Evolutionary conservation across 2,797 vertebrate genomes (phyloP).

Genomic region (Toxotes lorentzi): DNA sequence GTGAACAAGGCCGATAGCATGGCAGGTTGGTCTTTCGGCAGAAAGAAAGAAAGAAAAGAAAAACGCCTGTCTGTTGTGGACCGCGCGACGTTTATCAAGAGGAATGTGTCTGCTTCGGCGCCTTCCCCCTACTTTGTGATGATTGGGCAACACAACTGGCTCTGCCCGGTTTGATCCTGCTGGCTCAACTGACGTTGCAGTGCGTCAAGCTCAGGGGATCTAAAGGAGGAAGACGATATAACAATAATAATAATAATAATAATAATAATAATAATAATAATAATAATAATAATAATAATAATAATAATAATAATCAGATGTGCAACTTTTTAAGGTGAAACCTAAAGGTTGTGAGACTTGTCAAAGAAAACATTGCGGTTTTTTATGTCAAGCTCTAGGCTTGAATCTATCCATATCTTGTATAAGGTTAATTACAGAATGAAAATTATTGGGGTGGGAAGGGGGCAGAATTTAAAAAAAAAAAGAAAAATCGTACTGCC

Average conservation of each 20-base stretch:
- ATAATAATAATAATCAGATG: rapidly evolving
- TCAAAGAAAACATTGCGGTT: neutral
- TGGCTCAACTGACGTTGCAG: conserved; percentile 27
- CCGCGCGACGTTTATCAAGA: conserved; percentile 10
- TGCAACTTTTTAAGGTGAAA: neutral
- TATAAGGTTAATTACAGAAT: neutral
- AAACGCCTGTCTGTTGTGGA: neutral
- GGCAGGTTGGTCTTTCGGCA: neutral
- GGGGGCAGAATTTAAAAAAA: neutral
- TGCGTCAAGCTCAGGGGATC: neutral
- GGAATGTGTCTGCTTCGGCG: conserved; percentile 22
- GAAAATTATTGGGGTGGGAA: neutral
- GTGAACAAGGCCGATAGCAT: neutral
- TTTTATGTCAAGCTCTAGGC: too few relatives aligned
- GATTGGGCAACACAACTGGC: conserved; percentile 54
- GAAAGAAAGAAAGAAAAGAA: too few relatives aligned
- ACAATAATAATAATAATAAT: neutral
- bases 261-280: neutral
- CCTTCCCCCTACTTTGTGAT: conserved; percentile 45
- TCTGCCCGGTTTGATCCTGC: conserved; percentile 70
- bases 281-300: too few relatives aligned
- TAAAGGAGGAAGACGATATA: conserved; percentile 1
- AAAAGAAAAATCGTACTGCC: neutral
- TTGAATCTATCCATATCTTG: neutral
- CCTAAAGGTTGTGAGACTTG: neutral